Evolutionary conservation across 2,797 vertebrate species (phyloP).

Genomic region (Arremon brunneinucha): DNA sequence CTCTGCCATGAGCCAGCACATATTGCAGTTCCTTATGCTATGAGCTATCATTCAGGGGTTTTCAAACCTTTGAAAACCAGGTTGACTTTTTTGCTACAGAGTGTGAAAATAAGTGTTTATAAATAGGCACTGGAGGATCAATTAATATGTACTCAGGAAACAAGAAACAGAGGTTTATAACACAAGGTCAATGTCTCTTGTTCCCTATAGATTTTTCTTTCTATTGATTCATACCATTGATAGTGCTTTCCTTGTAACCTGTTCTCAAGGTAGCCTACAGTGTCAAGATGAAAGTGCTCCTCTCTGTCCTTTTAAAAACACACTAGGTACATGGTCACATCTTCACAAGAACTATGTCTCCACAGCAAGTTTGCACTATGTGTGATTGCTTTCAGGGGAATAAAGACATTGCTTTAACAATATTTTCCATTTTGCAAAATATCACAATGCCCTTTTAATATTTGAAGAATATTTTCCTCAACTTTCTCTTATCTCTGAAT

Average conservation of each 20-base stretch:
- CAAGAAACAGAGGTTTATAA: not conserved
- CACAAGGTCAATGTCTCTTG: not conserved
- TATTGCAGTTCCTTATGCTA: not conserved
- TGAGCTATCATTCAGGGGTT: not conserved
- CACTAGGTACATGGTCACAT: not conserved
- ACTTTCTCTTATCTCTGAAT: not conserved
- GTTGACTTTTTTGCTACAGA: not conserved
- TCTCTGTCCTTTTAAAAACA: not conserved
- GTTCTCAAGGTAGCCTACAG: not conserved
- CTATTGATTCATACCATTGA: conserved; percentile 4
- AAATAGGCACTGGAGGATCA: not conserved
- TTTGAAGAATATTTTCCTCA: not conserved
- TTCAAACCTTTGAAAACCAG: not conserved
- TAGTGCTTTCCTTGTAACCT: not conserved
- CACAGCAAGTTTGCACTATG: not conserved
- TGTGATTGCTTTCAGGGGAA: not conserved
- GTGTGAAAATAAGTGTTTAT: not conserved
- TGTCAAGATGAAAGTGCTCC: not conserved
- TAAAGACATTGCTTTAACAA: not conserved
- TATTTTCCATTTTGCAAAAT: not conserved
- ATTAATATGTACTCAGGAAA: not conserved
- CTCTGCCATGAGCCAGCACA: not conserved
- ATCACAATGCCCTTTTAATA: not conserved
- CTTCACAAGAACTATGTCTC: not conserved
- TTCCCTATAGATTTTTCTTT: not conserved